Conservation (phyloP, 2,888 invertebrate genomes). For the Hyposoter dolosus region DNA sequence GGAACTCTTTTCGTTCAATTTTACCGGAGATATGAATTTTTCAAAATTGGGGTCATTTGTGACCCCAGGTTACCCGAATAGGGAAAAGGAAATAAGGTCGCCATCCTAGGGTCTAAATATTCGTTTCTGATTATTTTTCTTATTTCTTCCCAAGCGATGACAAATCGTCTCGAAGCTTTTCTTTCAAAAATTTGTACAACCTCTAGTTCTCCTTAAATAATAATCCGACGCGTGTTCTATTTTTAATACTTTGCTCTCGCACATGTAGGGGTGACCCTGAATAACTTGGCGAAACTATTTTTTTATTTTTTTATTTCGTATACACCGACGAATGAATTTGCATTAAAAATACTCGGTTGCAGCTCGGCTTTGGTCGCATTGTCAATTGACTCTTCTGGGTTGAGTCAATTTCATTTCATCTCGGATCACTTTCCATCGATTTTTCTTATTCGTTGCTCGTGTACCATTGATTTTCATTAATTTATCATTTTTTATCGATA, state of each 20-base stretch:
- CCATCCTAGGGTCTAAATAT: background rate
- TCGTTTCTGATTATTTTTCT: background rate
- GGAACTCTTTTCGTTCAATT: no score
- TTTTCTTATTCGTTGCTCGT: background rate
- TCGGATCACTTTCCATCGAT: background rate
- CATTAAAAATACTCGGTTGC: constrained; percentile 2
- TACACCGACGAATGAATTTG: background rate
- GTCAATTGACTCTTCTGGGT: constrained; percentile 30
- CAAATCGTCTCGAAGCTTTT: background rate
- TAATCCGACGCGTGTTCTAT: constrained; percentile 6
- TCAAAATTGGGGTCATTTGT: no score
- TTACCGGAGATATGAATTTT: no score
- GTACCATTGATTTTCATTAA: background rate
- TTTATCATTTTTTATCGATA: background rate
- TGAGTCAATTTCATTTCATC: constrained; percentile 4
- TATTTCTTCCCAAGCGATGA: background rate
- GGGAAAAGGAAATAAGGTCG: no score
- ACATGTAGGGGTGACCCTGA: constrained; percentile 21
- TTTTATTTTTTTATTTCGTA: background rate
- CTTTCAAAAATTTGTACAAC: background rate
- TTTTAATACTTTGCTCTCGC: constrained; percentile 14
- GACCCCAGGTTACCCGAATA: no score
- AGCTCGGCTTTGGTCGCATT: background rate
- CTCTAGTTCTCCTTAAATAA: background rate
- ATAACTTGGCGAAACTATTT: constrained; percentile 9